Base-by-base conservation (phyloP, 2,888 invertebrate genomes). In the Orthosia gracilis region DNA sequence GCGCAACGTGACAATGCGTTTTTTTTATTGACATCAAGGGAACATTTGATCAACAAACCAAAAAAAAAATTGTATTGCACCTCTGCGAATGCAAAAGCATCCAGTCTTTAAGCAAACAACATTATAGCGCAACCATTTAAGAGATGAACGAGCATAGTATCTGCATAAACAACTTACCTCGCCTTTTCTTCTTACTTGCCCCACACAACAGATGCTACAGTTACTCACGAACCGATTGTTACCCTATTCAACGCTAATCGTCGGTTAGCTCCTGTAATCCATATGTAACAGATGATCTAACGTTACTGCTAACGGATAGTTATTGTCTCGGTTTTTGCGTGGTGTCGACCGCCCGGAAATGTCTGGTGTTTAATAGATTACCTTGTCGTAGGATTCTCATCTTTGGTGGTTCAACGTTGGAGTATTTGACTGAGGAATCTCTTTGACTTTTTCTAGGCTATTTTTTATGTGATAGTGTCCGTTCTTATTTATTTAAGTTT, bases 271-370 rank as follows among this genome's bases (percentile, higher is more conserved):
- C 64, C 74, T 81, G 85, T 87, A 84, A 87, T 85, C 87, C 87
- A 87, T 87, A 87, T 87, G 87, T 69, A 87, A 87, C 83, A 87
- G 84, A 85, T 84, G 82, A 84, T 73, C 64, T 85, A 85, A 85
- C 85, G 85, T 73, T 86, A 84, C 79, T 69, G 63, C 55, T 85
- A 87, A 85, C 86, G 82, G 87, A 71, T 68, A 59, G 67, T 73
- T 86, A 85, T 84, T 86, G 84, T 82, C 59, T 78, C 13, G 3
- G 15, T 73, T 78, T 81, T 86, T 85, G 79, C 63, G 18, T 70
- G 57, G 54, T 83, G 65, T 54, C 72, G 40, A 58, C 57, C 73
- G 73, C 52, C 80, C 73, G 69, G 73, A 76, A 79, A 76, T 50
- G 31, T 63, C 15, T 13, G 40, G 31, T 50, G 11, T 13, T n/a